Evolutionary conservation across 1,140 invertebrate species (phyloP).

Genomic region (Rhagoletis pomonella): DNA sequence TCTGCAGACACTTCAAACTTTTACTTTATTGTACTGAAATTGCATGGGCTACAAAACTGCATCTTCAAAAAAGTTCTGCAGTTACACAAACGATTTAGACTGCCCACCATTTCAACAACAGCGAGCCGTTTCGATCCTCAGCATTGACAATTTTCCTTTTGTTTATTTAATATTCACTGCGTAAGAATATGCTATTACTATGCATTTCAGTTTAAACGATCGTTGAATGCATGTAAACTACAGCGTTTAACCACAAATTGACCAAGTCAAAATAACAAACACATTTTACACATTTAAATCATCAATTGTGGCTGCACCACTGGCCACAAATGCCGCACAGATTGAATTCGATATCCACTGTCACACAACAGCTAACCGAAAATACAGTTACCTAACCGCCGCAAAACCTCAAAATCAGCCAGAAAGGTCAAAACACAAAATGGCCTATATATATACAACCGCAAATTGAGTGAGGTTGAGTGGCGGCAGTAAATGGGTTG

Average conservation of each 20-base stretch:
- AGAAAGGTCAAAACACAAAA: conserved; percentile 47
- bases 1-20: too few species aligned
- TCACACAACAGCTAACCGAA: conserved; percentile 4
- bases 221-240: not conserved
- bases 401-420: not conserved
- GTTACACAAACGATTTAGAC: too few species aligned
- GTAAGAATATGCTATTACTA: not conserved
- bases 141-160: too few species aligned
- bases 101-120: too few species aligned
- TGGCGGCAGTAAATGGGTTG: not conserved
- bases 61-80: too few species aligned
- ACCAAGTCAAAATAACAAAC: not conserved
- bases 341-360: not conserved
- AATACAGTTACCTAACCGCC: not conserved
- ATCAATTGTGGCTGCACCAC: conserved; percentile 21
- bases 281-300: not conserved
- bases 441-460: conserved; percentile 2
- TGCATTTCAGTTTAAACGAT: not conserved
- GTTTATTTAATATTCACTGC: too few species aligned
- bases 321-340: conserved; percentile 35
- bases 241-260: conserved; percentile 15
- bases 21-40: too few species aligned
- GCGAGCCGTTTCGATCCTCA: too few species aligned
- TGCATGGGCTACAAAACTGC: too few species aligned
- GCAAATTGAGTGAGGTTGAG: conserved; percentile 21